Percentiles rank a stretch among this genome's conserved stretches.
Conservation (phyloP, 2,888 invertebrate genomes). For the Meiosimyza platycephala region DNA sequence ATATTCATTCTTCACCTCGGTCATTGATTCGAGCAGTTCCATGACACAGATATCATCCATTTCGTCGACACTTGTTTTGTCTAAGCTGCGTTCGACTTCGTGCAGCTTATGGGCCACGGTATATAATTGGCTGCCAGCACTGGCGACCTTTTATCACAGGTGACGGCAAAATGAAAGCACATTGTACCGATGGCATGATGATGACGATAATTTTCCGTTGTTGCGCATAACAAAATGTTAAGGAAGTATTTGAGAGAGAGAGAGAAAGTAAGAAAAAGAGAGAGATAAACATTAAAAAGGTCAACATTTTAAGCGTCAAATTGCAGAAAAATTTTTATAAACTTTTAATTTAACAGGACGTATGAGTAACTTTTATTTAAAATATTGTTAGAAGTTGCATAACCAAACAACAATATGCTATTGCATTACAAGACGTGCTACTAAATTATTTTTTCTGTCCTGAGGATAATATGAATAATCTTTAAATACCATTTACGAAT, state of each 20-base stretch:
- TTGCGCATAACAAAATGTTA: neutral
- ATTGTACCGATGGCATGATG: neutral
- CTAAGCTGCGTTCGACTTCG: conserved; percentile 73
- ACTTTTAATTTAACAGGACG: too few relatives aligned
- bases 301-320: too few relatives aligned
- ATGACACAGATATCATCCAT: conserved; percentile 76
- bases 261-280: too few relatives aligned
- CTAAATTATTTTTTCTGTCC: too few relatives aligned
- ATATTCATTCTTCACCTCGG: conserved; percentile 83
- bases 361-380: too few relatives aligned
- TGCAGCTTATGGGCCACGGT: conserved; percentile 81
- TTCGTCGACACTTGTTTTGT: conserved; percentile 54
- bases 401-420: too few relatives aligned
- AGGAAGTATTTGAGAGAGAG: neutral
- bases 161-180: neutral
- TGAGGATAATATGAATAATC: too few relatives aligned
- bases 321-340: too few relatives aligned
- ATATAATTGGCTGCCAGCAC: conserved; percentile 80
- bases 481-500: too few relatives aligned
- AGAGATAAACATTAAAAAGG: too few relatives aligned
- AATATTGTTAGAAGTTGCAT: too few relatives aligned
- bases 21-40: conserved; percentile 80
- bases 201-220: neutral
- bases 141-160: conserved; percentile 72
- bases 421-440: too few relatives aligned